Base-by-base conservation (phyloP, 2,888 invertebrate genomes). In the Dryadula phaetusa region DNA sequence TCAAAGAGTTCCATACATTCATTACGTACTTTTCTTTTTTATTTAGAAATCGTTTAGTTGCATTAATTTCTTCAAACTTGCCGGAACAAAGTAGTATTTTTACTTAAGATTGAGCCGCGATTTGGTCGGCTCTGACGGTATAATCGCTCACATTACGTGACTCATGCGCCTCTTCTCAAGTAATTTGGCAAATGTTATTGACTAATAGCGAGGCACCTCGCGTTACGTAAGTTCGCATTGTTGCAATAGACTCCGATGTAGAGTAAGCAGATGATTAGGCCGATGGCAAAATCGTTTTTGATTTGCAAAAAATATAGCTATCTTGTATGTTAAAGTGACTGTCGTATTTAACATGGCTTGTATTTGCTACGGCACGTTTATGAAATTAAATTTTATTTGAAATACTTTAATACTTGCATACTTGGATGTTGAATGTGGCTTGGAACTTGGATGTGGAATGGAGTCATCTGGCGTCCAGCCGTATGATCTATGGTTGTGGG, bases 181-280 rank as follows among this genome's bases (percentile, higher is more conserved):
- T 56, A 56, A 22, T 56, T 56, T 40, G 22, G 22, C 40, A 56
- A 56, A 40, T 56, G 16, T 25, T 12, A 22, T 22, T 37, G n/a
- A 40, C 22, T 34, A 53, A 37, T 37, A 37, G n/a, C 22, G 7
- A 37, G 20, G 7, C 37, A 54, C 14, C 54, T 37, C 37, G 22
- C 22, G n/a, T 37, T 22, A 22, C 22, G 2, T 56, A 40, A 56
- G 6, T 14, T 22, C n/a, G 20, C 14, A n/a, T 18, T 20, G 34
- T 6, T 34, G 7, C 8, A 10, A 40, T n/a, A 56, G 5, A 25
- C 40, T 40, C n/a, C n/a, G n/a, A n/a, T n/a, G n/a, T n/a, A 3
- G 40, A 40, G n/a, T 56, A 56, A 25, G 37, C 8, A 5, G 37
- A 40, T 22, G n/a, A 37, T 22, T 40, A 22, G 37, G n/a, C 22